Evolutionary conservation across 2,888 invertebrate species (phyloP).

Genomic region (Hypolimnas misippus): DNA sequence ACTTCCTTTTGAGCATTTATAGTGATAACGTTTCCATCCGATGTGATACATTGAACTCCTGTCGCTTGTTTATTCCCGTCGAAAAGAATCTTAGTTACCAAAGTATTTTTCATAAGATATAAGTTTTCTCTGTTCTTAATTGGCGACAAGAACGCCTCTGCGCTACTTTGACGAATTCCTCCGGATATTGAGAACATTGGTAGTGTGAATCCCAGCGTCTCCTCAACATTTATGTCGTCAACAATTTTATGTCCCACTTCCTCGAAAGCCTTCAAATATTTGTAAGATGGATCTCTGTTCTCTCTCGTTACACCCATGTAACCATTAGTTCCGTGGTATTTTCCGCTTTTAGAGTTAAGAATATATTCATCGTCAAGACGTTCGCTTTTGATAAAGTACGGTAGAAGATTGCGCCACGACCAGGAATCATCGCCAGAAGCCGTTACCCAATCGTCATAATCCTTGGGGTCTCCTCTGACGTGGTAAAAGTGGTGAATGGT

Average conservation of each 20-base stretch:
- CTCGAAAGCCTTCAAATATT: constrained; percentile 59
- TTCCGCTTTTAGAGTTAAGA: constrained; percentile 35
- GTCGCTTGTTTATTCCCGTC: constrained; percentile 69
- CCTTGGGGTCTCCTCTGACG: constrained; percentile 77
- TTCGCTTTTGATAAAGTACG: constrained; percentile 77
- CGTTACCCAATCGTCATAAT: too few species aligned
- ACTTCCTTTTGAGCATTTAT: constrained; percentile 64
- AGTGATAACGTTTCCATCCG: constrained; percentile 48
- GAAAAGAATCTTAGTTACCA: constrained; percentile 75
- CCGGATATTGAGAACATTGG: too few species aligned
- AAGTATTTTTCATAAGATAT: constrained; percentile 71
- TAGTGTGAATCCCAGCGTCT: constrained; percentile 70
- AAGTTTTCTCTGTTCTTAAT: too few species aligned
- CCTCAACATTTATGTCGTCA: constrained; percentile 61
- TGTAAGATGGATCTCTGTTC: constrained; percentile 40
- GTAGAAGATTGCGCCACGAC: constrained; percentile 74
- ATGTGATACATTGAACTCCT: constrained; percentile 65
- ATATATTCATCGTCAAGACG: constrained; percentile 50
- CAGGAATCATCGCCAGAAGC: constrained; percentile 79
- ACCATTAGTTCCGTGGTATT: constrained; percentile 66
- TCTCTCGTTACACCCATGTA: constrained; percentile 62
- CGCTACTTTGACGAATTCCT: too few species aligned
- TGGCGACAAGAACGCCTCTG: constrained; percentile 70
- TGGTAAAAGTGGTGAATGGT: constrained; percentile 79
- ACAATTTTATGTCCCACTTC: constrained; percentile 65